phyloP scores from a whole-genome alignment of 1,140 invertebrate genomes.

The Harpegnathos saltator region DNA sequence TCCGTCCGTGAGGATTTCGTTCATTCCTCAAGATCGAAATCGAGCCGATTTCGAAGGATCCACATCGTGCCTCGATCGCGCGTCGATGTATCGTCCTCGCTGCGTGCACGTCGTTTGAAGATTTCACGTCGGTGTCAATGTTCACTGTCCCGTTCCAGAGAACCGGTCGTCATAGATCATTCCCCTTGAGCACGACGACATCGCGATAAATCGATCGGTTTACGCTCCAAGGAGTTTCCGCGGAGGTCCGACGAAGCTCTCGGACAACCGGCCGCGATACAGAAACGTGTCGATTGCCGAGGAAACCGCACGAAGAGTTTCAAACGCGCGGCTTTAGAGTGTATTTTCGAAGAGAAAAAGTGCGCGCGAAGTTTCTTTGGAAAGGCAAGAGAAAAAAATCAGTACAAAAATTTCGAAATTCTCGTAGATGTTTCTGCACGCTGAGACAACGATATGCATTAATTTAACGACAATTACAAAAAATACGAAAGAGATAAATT shows the following conservation, averaged over 20 bases:
- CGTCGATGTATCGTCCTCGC: conserved; percentile 27
- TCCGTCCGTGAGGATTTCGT: neutral
- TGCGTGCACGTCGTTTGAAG: conserved; percentile 26
- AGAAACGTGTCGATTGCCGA: conserved; percentile 26
- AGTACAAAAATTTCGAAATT: no score
- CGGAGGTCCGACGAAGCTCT: conserved; percentile 25
- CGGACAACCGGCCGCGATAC: conserved; percentile 21
- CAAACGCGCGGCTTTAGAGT: neutral
- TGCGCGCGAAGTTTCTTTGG: neutral
- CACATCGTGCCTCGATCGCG: neutral
- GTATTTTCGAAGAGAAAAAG: neutral
- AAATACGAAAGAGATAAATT: neutral
- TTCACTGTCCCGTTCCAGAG: conserved; percentile 62
- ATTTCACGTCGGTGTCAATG: conserved; percentile 67
- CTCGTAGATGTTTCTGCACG: neutral
- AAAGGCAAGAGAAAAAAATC: no score
- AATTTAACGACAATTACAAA: no score
- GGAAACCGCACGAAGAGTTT: neutral
- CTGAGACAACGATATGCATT: neutral
- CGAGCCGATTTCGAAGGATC: neutral
- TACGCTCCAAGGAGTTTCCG: conserved; percentile 53
- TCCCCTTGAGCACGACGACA: conserved; percentile 45
- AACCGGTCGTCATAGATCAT: conserved; percentile 77
- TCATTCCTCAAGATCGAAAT: conserved; percentile 37
- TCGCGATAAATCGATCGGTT: conserved; percentile 39